Conservation (phyloP, 2,797 vertebrate species). For the Psittacula derbiana region DNA sequence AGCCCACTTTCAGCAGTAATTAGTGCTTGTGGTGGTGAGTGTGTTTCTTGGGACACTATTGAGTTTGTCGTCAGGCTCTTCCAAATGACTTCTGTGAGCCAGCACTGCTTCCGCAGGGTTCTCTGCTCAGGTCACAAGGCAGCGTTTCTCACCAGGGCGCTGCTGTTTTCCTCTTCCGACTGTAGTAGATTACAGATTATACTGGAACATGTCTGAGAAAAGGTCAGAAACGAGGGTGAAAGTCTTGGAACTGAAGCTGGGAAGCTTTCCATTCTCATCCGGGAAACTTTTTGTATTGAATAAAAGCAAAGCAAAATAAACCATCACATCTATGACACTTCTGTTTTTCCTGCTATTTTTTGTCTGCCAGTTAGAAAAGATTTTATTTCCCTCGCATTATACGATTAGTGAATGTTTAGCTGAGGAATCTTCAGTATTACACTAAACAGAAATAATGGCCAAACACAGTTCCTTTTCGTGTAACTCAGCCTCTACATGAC, state of each 20-base stretch:
- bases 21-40: neutral
- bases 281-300: conserved; percentile 22
- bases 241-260: conserved; percentile 74
- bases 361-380: conserved; percentile 1
- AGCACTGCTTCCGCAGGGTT: conserved; percentile 70
- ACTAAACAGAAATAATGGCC: conserved; percentile 29
- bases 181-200: conserved; percentile 77
- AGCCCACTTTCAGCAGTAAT: conserved; percentile 8
- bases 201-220: conserved; percentile 77
- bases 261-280: conserved; percentile 75
- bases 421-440: conserved; percentile 50
- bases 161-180: conserved; percentile 82
- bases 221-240: conserved; percentile 76
- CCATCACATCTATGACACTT: conserved; percentile 20
- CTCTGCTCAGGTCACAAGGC: conserved; percentile 74
- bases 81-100: conserved; percentile 38
- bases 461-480: conserved; percentile 2
- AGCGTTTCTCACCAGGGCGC: conserved; percentile 78
- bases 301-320: conserved; percentile 51
- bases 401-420: conserved; percentile 35
- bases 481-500: conserved; percentile 3
- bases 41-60: neutral
- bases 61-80: conserved; percentile 49
- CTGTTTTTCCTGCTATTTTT: conserved; percentile 33
- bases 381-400: conserved; percentile 59